phyloP scores from a whole-genome alignment of 1,140 invertebrate species.

The Drosophila paulistorum region DNA sequence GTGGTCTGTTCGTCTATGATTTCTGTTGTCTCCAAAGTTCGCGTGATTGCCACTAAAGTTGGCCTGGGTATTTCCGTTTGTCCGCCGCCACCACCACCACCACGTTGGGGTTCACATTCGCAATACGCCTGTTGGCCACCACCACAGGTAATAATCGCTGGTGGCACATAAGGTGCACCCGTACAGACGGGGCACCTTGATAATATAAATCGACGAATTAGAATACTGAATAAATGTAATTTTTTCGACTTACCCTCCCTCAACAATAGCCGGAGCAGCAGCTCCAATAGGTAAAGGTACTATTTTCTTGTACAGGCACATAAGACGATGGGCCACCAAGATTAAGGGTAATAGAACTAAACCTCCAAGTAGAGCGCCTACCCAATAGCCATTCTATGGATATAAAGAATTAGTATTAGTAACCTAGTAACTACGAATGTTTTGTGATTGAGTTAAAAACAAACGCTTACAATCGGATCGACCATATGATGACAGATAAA shows the following conservation, averaged over 20 bases:
- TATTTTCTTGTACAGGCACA: constrained; percentile 92
- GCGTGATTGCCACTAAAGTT: background rate
- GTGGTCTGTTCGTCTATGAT: background rate
- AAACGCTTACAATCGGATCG: constrained; percentile 90
- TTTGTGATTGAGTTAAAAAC: background rate
- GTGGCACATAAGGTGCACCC: constrained; percentile 26
- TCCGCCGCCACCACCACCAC: constrained; percentile 6
- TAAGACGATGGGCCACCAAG: constrained; percentile 90
- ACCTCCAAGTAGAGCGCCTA: constrained; percentile 91
- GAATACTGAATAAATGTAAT: background rate
- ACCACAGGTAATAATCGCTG: background rate
- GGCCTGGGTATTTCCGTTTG: background rate
- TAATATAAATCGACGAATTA: constrained; percentile 1
- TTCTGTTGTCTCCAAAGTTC: background rate
- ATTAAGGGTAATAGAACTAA: constrained; percentile 92
- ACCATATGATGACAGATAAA: constrained; percentile 90
- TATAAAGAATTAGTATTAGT: constrained; percentile 29
- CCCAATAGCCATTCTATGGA: constrained; percentile 94
- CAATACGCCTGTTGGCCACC: constrained; percentile 36
- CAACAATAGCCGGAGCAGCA: constrained; percentile 89
- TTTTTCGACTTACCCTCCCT: constrained; percentile 82
- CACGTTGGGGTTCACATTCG: constrained; percentile 4
- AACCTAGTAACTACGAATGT: background rate
- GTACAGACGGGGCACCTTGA: constrained; percentile 41
- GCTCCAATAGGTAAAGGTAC: constrained; percentile 87